Conservation (phyloP, 2,113 vertebrate genomes). For the Crypturellus undulatus region DNA sequence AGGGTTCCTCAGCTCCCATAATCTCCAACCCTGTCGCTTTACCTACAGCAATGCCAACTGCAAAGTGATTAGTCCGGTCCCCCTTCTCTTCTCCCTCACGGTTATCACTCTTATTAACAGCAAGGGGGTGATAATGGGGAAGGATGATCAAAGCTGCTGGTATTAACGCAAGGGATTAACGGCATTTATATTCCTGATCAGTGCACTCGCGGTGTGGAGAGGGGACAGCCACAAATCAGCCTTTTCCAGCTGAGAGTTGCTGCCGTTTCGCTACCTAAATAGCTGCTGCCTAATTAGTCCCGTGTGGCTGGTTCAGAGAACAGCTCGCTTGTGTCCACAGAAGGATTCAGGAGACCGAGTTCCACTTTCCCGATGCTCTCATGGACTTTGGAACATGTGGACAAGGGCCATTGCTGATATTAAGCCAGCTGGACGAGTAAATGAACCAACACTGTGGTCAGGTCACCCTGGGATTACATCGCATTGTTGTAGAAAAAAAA, state of each 20-base stretch:
- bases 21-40: constrained; percentile 55
- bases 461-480: not conserved
- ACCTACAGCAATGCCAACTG: constrained; percentile 42
- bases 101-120: constrained; percentile 72
- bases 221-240: constrained; percentile 50
- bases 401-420: not conserved
- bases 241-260: constrained; percentile 34
- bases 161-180: constrained; percentile 70
- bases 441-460: not conserved
- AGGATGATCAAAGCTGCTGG: constrained; percentile 72
- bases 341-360: rapidly evolving
- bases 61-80: constrained; percentile 62
- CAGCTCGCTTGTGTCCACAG: not conserved
- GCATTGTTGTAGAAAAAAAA: not conserved
- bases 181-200: constrained; percentile 72
- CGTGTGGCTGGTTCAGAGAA: not conserved
- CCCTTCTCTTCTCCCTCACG: constrained; percentile 56
- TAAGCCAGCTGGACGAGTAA: not conserved
- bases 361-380: not conserved
- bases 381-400: not conserved
- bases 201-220: constrained; percentile 45
- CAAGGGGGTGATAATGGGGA: constrained; percentile 71
- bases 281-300: constrained; percentile 58
- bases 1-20: constrained; percentile 13
- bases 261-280: constrained; percentile 50